Evolutionary conservation across 1,140 invertebrate species (phyloP).

Genomic region (Physella acuta): DNA sequence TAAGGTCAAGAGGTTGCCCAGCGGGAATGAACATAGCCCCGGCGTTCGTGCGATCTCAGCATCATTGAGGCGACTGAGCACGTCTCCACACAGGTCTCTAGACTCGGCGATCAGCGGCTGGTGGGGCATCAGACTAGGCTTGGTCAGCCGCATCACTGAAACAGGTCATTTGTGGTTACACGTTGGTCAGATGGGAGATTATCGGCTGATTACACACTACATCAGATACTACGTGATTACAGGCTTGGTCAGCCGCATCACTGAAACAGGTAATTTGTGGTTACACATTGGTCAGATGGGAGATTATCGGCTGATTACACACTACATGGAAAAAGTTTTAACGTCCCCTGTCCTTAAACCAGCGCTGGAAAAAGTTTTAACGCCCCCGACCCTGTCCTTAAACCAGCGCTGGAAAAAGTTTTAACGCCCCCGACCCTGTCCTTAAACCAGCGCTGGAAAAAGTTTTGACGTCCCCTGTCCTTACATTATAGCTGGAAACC

Average conservation of each 20-base stretch:
- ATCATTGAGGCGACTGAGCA: constrained; percentile 75
- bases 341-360: too few species aligned
- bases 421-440: too few species aligned
- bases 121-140: constrained; percentile 79
- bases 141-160: constrained; percentile 89
- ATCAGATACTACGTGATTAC: too few species aligned
- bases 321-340: too few species aligned
- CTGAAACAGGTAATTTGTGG: too few species aligned
- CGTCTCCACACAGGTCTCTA: constrained; percentile 79
- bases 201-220: constrained; percentile 75
- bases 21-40: constrained; percentile 78
- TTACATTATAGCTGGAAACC: too few species aligned
- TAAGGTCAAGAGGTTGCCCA: constrained; percentile 85
- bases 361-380: too few species aligned
- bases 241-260: constrained; percentile 91
- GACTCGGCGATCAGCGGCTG: constrained; percentile 76
- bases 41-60: constrained; percentile 76
- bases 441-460: too few species aligned
- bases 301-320: constrained; percentile 73
- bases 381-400: too few species aligned
- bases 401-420: too few species aligned
- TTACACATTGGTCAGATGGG: constrained; percentile 82
- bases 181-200: constrained; percentile 80
- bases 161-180: too few species aligned
- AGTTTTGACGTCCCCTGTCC: too few species aligned